phyloP scores from a whole-genome alignment of 2,113 vertebrate genomes.

The Athene cunicularia region DNA sequence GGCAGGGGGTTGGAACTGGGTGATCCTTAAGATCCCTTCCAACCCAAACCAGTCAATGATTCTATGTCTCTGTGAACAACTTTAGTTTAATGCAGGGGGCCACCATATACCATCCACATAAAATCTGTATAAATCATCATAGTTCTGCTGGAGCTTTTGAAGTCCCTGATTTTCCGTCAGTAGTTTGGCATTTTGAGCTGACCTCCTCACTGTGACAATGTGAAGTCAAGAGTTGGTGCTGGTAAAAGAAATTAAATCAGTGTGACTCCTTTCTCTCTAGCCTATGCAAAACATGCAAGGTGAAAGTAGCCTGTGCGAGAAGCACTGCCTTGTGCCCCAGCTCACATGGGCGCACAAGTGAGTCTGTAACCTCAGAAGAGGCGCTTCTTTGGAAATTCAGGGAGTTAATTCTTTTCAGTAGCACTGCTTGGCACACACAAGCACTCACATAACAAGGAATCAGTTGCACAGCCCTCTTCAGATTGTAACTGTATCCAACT shows the following conservation, averaged over 20 bases:
- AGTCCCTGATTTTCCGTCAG: background rate
- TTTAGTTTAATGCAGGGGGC: background rate
- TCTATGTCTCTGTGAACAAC: fast-evolving
- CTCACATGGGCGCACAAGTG: fast-evolving
- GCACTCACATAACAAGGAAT: background rate
- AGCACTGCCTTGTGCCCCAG: background rate
- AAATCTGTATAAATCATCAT: background rate
- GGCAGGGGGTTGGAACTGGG: too few relatives aligned
- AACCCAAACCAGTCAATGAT: too few relatives aligned
- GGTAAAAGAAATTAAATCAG: background rate
- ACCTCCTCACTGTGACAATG: background rate
- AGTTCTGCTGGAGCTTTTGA: background rate
- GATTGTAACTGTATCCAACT: background rate
- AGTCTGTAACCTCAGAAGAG: background rate
- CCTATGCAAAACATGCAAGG: background rate
- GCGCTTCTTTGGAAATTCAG: background rate
- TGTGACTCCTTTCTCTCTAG: background rate
- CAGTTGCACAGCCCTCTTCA: background rate
- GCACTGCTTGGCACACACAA: background rate
- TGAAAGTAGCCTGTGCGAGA: background rate
- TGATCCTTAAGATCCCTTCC: too few relatives aligned
- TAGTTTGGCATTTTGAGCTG: background rate
- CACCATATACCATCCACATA: background rate
- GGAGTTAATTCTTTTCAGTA: background rate
- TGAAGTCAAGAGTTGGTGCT: background rate